Evolutionary conservation across 2,797 vertebrate genomes (phyloP), one percentile per base, ranked within the genome.

Genomic region (Onychomys torridus): DNA sequence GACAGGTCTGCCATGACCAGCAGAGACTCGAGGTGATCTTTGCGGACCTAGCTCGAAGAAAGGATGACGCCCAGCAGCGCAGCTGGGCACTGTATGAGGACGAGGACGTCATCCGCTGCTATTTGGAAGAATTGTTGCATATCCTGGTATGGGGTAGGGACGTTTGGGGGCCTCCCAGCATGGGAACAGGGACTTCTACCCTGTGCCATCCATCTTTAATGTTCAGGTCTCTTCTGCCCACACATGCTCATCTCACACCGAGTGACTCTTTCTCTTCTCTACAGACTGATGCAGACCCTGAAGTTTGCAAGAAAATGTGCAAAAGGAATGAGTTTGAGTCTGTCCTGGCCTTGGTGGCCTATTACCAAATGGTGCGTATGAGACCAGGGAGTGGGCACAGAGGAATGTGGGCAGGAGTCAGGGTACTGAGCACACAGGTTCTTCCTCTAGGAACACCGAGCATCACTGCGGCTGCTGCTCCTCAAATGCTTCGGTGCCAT

Each of bases 81-180:
- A 99, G 99, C 98, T 99, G 99, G 99, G 99, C 99, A 0, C 99
- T 99, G 55, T 99, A 99, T 0, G 99, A 99, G 95, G 99, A 99
- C 34, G 99, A 99, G 79, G 99, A 99, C 0, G 99, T 99, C 92
- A 99, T 99, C 91, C 98, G 99, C 94, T 99, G 99, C 97, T 99
- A 99, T 98, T 98, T 99, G 95, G 99, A 99, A 97, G 99, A 99
- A 98, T 98, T 99, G 96, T 99, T 99, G 93, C 99, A 99, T 96
- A 99, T 99, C 94, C 98, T 99, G 99, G 99, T 99, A 97, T 4
- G 93, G 84, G 32, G 12, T 12, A 2, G 49, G 91, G n/a, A 37
- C 25, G 32, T 61, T 5, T 4, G 1, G 5, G 13, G 14, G 23
- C 52, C 63, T 32, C 46, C 52, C 11, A 14, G 8, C 6, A 0